Evolutionary conservation across 2,797 vertebrate species (phyloP), one percentile per base, ranked within the genome.

Genomic region (Hozukius guyotensis): DNA sequence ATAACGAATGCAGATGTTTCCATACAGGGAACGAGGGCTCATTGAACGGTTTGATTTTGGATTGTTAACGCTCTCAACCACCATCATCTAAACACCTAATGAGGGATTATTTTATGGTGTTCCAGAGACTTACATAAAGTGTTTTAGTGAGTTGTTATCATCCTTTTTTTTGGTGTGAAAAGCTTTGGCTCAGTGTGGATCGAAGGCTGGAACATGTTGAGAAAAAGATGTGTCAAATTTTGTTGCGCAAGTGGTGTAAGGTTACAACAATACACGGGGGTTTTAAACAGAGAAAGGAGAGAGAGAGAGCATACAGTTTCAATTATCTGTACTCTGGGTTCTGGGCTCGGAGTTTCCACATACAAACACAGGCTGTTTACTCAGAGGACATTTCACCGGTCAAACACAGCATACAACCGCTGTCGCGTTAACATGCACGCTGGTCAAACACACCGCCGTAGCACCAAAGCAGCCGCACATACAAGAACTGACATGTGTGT

Each of bases 361-460:
- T 62, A 70, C 87, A 92, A 83, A 90, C 82, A 78, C 77, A 32
- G 82, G 77, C 78, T 87, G 89, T 89, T 90, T 90, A 88, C 86
- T 69, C 80, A 60, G 5, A 3, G 62, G 80, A 83, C 80, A 67
- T 85, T 79, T 85, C 75, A 82, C 36, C 52, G 32, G 82, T 85
- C 46, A 53, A 52, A 67, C 65, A 52, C 42, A 66, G 10, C 88
- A 2, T 5, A 16, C 60, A 8, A 42, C 52, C n/a, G 18, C 65
- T 60, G 69, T 8, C 29, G 77, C 10, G 22, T 46, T 22, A 36
- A 53, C 18, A 11, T 12, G 29, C 20, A 34, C 60, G 20, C 42
- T 46, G 42, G 42, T 46, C 65, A 67, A 52, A 52, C 65, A 32
- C 64, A 13, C 29, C 88, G 1, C 63, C 46, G 67, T 8, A 10